A percentile compares a stretch with the other conserved stretches of the same genome.
Conservation (phyloP, 2,888 invertebrate species). For the Didymodactylos carnosus region DNA sequence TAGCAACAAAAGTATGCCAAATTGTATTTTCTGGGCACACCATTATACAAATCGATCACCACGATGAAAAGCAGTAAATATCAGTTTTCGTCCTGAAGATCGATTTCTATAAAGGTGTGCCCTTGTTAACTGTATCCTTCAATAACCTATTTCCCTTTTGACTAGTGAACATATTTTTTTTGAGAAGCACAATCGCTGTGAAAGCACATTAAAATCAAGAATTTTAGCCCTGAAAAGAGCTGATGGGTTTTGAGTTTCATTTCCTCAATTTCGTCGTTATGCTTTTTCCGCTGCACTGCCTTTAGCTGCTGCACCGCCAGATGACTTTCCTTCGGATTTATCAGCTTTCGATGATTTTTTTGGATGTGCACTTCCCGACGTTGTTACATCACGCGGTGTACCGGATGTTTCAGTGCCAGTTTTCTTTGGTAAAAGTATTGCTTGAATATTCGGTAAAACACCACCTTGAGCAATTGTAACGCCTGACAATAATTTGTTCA, state of each 20-base stretch:
- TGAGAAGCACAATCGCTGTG: too few relatives aligned
- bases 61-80: too few relatives aligned
- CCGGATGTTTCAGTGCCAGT: conserved; percentile 32
- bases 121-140: too few relatives aligned
- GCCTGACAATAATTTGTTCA: conserved; percentile 53
- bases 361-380: background rate
- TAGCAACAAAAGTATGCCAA: too few relatives aligned
- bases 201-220: too few relatives aligned
- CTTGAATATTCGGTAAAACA: conserved; percentile 58
- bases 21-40: too few relatives aligned
- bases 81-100: too few relatives aligned
- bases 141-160: too few relatives aligned
- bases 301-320: background rate
- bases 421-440: conserved; percentile 54
- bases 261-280: background rate
- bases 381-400: background rate
- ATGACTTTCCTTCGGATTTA: background rate
- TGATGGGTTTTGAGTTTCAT: conserved; percentile 2
- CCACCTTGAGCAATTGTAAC: conserved; percentile 67
- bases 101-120: too few relatives aligned
- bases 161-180: too few relatives aligned
- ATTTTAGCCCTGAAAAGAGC: conserved; percentile 13
- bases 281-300: background rate
- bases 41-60: too few relatives aligned
- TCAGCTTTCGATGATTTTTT: conserved; percentile 38